These are phyloP conservation scores for Acleris emargana DNA, from an alignment of 2,888 invertebrate genomes.

Conservation along the genomic window DNA sequence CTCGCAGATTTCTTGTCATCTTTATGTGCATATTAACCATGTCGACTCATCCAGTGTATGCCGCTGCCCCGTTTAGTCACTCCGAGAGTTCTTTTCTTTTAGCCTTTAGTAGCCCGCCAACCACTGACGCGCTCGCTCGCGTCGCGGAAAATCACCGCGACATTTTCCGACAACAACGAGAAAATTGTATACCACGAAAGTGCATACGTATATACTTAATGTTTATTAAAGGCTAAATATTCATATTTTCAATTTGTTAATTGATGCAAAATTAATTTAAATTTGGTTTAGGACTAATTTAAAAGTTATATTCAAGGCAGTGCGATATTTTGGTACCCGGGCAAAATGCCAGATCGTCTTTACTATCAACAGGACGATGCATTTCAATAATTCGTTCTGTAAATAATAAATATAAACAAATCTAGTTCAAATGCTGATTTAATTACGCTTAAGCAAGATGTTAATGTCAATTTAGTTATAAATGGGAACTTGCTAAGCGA, in stretches of 20 bases:
- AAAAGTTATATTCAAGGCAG: constrained; percentile 57
- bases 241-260: not conserved
- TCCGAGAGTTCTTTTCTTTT: constrained; percentile 6
- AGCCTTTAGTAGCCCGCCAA: constrained; percentile 14
- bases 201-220: not conserved
- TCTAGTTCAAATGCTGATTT: not conserved
- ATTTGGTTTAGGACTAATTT: constrained; percentile 20
- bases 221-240: not conserved
- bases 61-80: not conserved
- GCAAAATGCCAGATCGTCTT: constrained; percentile 64
- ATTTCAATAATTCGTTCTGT: constrained; percentile 49
- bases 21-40: constrained; percentile 34
- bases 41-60: constrained; percentile 2
- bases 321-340: constrained; percentile 71
- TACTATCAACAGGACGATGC: constrained; percentile 49
- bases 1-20: constrained; percentile 30
- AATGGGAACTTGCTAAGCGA: constrained; percentile 2
- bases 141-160: constrained; percentile 2
- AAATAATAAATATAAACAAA: constrained; percentile 45
- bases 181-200: not conserved
- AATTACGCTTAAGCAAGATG: constrained; percentile 6
- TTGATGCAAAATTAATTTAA: constrained; percentile 8
- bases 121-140: constrained; percentile 11
- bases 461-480: constrained; percentile 7
- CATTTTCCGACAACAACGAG: not conserved